Base-by-base conservation (phyloP, 1,140 invertebrate genomes). In the Lepidurus apus region DNA sequence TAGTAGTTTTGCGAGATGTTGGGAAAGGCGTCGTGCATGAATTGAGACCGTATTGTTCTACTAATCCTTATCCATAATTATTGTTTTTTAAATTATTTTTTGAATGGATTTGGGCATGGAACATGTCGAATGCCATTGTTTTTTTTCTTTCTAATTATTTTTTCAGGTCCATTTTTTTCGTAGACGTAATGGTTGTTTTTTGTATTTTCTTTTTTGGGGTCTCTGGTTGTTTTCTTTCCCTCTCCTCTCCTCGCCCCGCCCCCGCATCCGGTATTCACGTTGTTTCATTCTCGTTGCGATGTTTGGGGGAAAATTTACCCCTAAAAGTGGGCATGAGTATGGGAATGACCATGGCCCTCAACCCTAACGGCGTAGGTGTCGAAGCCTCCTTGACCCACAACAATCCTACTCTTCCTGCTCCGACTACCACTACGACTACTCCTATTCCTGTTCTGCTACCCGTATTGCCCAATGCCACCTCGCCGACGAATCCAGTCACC, bases 291-390 rank as follows among this genome's bases (percentile, higher is more conserved):
- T 47, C 45, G 45, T 47, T 65, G 53, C 53, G 53, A 65, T 65
- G 53, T 21, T 65, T 21, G 53, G 53, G 53, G 53, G 21, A 65
- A 13, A 65, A 65, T 21, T 21, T n/a, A 65, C 53, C 53, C 45
- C 53, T 65, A 21, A 65, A 65, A 65, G 78, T 79, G 44, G 78
- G 78, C 26, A 43, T 74, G 73, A 75, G 73, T 43, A 75, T 79
- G 65, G 78, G 78, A 24, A 79, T 79, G 78, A 79, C 44, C 78
- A 74, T 79, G n/a, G 75, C 78, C 78, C 78, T 79, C 42, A 79
- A 79, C 74, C 65, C 78, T n/a, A 79, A 79, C 74, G 78, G 78
- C 73, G 78, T 79, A 42, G 78, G 78, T 75, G 26, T 79, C 73
- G 78, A 79, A 43, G 65, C 78, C 21, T 75, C 73, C 73, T 47